These are phyloP conservation scores for Micromesistius poutassou DNA, from an alignment of 2,797 vertebrate genomes.

Conservation along the genomic window DNA sequence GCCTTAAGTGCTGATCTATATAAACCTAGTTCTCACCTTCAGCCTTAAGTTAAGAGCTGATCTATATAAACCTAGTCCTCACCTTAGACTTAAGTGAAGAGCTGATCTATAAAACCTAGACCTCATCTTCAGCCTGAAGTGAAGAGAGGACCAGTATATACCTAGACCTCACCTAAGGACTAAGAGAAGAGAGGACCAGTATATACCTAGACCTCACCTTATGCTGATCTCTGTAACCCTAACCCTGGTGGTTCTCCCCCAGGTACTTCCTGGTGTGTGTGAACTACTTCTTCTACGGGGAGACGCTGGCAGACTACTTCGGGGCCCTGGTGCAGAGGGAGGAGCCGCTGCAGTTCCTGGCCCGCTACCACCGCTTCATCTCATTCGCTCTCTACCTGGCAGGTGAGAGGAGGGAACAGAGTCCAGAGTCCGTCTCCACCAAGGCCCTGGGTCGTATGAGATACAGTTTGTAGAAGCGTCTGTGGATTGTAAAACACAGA, in stretches of 20 bases:
- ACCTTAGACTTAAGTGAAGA: too few relatives aligned
- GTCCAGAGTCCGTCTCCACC: not conserved
- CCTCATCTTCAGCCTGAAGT: too few relatives aligned
- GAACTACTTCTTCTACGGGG: slow-evolving; percentile 99
- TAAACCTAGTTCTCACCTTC: too few relatives aligned
- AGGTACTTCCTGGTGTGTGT: slow-evolving; percentile 97
- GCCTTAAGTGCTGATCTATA: too few relatives aligned
- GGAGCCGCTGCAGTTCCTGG: slow-evolving; percentile 92
- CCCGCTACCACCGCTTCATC: slow-evolving; percentile 97
- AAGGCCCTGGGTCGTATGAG: not conserved
- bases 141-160: too few relatives aligned
- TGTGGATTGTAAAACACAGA: not conserved
- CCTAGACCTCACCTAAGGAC: too few relatives aligned
- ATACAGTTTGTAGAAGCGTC: not conserved
- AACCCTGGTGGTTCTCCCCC: not conserved
- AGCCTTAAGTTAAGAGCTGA: not conserved
- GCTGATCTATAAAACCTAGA: not conserved
- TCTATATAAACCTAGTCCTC: not conserved
- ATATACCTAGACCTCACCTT: too few relatives aligned
- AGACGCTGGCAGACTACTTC: slow-evolving; percentile 95
- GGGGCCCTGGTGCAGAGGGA: slow-evolving; percentile 90
- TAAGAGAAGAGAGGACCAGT: too few relatives aligned
- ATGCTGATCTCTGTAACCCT: not conserved
- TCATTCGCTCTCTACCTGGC: slow-evolving; percentile 93
- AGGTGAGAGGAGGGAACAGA: slow-evolving; percentile 71